phyloP scores from a whole-genome alignment of 2,797 vertebrate species.

The Podarcis siculus region DNA sequence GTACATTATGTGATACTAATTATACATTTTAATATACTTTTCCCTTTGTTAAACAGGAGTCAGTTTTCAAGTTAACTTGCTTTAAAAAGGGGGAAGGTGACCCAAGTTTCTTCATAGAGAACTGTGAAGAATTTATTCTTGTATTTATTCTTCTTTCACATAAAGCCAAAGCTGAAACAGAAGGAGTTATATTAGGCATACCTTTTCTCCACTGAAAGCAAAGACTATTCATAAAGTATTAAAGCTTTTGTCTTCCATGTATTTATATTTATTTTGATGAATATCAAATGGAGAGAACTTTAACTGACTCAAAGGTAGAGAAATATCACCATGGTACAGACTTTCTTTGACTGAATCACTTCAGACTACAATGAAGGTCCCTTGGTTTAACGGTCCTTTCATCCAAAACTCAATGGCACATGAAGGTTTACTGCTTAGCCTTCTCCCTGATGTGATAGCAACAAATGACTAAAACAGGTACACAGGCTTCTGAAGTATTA shows the following conservation, averaged over 20 bases:
- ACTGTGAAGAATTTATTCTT: slow-evolving; percentile 57
- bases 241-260: slow-evolving; percentile 24
- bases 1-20: background rate
- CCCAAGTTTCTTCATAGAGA: slow-evolving; percentile 44
- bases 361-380: background rate
- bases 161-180: slow-evolving; percentile 72
- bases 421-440: background rate
- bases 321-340: background rate
- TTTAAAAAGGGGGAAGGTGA: slow-evolving; percentile 47
- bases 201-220: slow-evolving; percentile 16
- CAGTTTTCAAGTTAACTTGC: slow-evolving; percentile 39
- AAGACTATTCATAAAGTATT: slow-evolving; percentile 24
- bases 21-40: slow-evolving; percentile 41
- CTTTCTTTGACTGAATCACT: background rate
- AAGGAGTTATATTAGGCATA: slow-evolving; percentile 33
- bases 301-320: background rate
- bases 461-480: background rate
- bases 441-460: background rate
- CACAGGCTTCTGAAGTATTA: too few species aligned
- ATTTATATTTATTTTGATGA: background rate
- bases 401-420: background rate
- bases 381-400: background rate
- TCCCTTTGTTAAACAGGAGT: slow-evolving; percentile 43
- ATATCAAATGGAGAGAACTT: background rate
- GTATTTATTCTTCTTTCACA: slow-evolving; percentile 37